Conservation (phyloP, 2,888 invertebrate species). For the Cheilosia impressa region DNA sequence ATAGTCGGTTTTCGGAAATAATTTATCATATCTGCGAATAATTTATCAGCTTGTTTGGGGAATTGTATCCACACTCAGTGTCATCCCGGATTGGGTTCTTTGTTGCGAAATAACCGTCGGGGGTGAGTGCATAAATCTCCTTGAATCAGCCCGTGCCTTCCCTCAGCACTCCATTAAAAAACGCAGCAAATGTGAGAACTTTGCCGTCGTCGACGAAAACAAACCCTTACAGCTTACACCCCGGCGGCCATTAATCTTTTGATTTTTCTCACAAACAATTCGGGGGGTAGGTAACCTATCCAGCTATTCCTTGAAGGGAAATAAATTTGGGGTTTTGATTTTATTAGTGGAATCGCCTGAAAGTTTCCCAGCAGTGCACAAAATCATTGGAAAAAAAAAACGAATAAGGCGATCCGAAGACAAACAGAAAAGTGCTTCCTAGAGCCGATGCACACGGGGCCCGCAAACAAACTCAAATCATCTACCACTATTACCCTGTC, state of each 20-base stretch:
- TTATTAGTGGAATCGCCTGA: conserved; percentile 72
- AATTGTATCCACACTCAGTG: conserved; percentile 32
- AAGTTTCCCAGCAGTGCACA: conserved; percentile 47
- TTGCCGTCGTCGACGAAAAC: conserved; percentile 7
- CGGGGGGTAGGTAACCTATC: conserved; percentile 27
- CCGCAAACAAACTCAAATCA: conserved; percentile 31
- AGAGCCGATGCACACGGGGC: conserved; percentile 25
- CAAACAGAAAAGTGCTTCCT: conserved; percentile 50
- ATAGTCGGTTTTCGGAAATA: conserved; percentile 58
- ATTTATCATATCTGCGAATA: conserved; percentile 70
- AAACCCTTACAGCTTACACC: conserved; percentile 42
- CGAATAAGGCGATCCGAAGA: conserved; percentile 26
- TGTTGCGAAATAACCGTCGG: conserved; percentile 30
- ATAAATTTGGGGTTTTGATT: conserved; percentile 72
- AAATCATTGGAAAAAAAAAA: conserved; percentile 37
- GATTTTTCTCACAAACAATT: conserved; percentile 49
- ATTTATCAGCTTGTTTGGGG: conserved; percentile 69
- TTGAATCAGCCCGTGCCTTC: conserved; percentile 67
- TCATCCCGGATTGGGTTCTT: conserved; percentile 59
- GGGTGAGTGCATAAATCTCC: conserved; percentile 54
- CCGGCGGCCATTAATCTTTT: conserved; percentile 61
- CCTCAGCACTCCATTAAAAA: conserved; percentile 64
- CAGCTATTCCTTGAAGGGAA: conserved; percentile 63
- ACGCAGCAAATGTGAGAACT: conserved; percentile 10
- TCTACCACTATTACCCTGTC: conserved; percentile 8